These are phyloP conservation scores for Orthosia gothica DNA, from an alignment of 2,888 invertebrate genomes.

Conservation along the genomic window DNA sequence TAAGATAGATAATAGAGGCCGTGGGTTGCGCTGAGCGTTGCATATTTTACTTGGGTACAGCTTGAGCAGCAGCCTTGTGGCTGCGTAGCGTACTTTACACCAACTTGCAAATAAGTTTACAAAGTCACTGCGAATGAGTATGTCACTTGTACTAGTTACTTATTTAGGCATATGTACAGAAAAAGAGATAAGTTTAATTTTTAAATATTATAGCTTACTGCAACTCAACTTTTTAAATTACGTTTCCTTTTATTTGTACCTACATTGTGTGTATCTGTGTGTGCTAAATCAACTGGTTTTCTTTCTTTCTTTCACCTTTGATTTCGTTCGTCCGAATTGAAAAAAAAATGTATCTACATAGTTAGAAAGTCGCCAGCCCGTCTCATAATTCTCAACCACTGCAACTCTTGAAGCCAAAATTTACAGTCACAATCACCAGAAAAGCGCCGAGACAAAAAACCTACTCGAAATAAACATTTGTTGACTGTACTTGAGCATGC, in stretches of 20 bases:
- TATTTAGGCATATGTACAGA: background rate
- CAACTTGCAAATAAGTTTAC: slow-evolving; percentile 20
- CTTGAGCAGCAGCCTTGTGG: background rate
- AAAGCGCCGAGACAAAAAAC: no score
- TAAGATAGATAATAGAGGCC: background rate
- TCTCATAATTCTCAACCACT: no score
- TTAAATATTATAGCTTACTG: background rate
- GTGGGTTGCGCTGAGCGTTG: background rate
- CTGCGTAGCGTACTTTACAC: slow-evolving; percentile 12
- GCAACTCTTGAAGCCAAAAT: no score
- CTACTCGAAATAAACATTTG: no score
- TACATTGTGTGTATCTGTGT: no score
- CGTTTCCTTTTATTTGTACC: no score
- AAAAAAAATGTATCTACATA: no score
- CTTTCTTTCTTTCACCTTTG: background rate
- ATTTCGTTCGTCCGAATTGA: background rate
- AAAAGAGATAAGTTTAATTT: background rate
- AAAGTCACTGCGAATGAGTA: background rate
- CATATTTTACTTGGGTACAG: background rate
- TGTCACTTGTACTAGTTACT: background rate
- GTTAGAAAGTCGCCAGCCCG: no score
- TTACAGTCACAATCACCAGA: no score
- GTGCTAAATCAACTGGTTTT: no score
- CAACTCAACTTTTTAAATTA: background rate
- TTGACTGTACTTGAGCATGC: background rate